Evolutionary conservation across 2,888 invertebrate genomes (phyloP).

Genomic region (Punctoribates punctum): DNA sequence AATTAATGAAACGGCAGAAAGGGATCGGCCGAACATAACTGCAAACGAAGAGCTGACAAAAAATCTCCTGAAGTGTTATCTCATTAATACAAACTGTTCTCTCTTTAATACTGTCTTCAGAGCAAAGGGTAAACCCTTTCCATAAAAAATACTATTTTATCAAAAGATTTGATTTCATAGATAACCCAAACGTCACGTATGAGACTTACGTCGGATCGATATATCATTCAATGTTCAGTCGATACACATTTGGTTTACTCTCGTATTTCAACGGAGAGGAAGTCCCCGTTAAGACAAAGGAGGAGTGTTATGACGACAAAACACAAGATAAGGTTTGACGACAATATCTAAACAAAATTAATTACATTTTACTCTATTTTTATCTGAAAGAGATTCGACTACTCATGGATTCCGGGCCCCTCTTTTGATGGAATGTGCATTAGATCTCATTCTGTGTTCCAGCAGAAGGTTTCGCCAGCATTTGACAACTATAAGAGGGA

Average conservation of each 20-base stretch:
- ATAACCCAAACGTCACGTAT: background rate
- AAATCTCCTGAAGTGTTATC: slow-evolving; percentile 73
- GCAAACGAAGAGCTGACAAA: slow-evolving; percentile 59
- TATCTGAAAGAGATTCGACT: slow-evolving; percentile 46
- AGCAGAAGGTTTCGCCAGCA: slow-evolving; percentile 46
- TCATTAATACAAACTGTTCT: slow-evolving; percentile 67
- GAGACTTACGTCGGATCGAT: background rate
- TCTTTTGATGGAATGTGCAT: slow-evolving; percentile 45
- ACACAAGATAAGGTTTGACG: background rate
- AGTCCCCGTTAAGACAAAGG: background rate
- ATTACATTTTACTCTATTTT: background rate
- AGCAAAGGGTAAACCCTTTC: background rate
- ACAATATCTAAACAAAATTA: background rate
- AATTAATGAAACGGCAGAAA: slow-evolving; percentile 45
- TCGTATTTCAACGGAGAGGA: slow-evolving; percentile 9
- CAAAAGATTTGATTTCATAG: background rate
- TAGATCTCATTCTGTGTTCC: slow-evolving; percentile 44
- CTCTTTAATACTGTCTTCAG: slow-evolving; percentile 56
- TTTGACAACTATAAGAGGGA: slow-evolving; percentile 58
- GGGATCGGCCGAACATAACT: slow-evolving; percentile 52
- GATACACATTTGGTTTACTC: background rate
- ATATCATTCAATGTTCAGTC: background rate
- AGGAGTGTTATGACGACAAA: background rate
- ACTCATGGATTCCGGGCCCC: slow-evolving; percentile 48
- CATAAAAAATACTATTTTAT: background rate